These are phyloP conservation scores for Pterostichus madidus DNA, from an alignment of 2,888 invertebrate genomes.

Conservation along the genomic window DNA sequence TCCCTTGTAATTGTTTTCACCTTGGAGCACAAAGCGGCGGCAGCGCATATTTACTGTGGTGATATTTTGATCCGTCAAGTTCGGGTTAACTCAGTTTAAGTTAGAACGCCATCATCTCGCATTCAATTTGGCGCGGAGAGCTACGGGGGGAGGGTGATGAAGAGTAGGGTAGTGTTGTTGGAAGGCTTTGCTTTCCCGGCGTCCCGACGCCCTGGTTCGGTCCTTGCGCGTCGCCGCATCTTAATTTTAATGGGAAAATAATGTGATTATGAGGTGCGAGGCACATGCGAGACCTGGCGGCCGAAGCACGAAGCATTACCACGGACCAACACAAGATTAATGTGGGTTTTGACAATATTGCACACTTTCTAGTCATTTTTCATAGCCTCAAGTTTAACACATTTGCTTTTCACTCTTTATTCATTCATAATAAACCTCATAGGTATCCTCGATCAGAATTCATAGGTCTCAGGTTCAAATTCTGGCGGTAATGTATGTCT, in stretches of 20 bases:
- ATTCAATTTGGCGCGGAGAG: neutral
- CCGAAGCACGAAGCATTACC: neutral
- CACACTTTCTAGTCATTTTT: neutral
- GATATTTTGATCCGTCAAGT: slow-evolving; percentile 3
- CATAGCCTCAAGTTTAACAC: too few relatives aligned
- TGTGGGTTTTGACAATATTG: neutral
- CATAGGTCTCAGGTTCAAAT: too few relatives aligned
- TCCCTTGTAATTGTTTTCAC: slow-evolving; percentile 11
- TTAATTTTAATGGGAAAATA: slow-evolving; percentile 61
- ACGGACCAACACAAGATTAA: neutral
- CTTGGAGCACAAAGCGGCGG: slow-evolving; percentile 10
- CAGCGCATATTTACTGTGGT: neutral
- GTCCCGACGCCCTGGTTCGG: neutral
- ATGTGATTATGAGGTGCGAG: slow-evolving; percentile 51
- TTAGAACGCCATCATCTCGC: neutral
- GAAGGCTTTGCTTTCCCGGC: too few relatives aligned
- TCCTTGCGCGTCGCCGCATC: slow-evolving; percentile 4
- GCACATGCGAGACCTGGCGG: neutral
- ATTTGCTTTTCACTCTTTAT: too few relatives aligned
- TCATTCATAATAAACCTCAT: too few relatives aligned
- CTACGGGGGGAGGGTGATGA: too few relatives aligned
- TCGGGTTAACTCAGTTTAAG: slow-evolving; percentile 5
- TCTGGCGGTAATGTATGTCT: too few relatives aligned
- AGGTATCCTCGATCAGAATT: too few relatives aligned
- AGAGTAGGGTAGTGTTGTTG: too few relatives aligned